Conservation (phyloP, 35 echinoderm and acorn worm genomes). For the Anneissia japonica region DNA sequence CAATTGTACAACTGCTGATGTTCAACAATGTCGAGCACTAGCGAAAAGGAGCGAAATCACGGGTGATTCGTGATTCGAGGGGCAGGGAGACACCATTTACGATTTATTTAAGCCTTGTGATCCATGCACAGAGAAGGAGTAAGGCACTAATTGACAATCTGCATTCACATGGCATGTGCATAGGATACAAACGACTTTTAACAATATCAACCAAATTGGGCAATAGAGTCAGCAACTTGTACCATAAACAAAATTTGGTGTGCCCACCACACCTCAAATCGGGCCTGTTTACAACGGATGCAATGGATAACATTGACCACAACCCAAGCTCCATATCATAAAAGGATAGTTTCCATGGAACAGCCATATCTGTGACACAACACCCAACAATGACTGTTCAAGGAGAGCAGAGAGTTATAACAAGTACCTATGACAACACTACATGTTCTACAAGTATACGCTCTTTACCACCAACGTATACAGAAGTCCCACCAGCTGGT, state of each 20-base stretch:
- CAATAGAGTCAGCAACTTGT: constrained; percentile 13
- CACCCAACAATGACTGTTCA: constrained; percentile 9
- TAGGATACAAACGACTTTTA: constrained; percentile 52
- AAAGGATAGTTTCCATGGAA: constrained; percentile 59
- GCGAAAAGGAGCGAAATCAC: background rate
- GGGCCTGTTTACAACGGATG: constrained; percentile 31
- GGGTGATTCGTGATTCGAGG: background rate
- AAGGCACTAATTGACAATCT: constrained; percentile 36
- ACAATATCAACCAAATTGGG: constrained; percentile 11
- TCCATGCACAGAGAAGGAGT: constrained; percentile 29
- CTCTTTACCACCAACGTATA: constrained; percentile 44
- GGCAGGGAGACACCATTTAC: constrained; percentile 13
- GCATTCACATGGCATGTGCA: constrained; percentile 29
- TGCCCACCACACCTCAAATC: constrained; percentile 7
- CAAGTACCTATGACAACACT: background rate
- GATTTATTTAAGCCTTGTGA: constrained; percentile 14
- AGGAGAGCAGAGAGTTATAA: constrained; percentile 38
- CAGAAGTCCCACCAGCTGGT: constrained; percentile 16
- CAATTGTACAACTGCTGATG: background rate
- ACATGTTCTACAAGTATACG: constrained; percentile 7
- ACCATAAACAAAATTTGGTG: constrained; percentile 33
- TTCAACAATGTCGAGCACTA: background rate
- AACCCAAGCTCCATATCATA: constrained; percentile 14
- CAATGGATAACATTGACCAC: constrained; percentile 50
- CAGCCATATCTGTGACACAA: constrained; percentile 26